Base-by-base conservation (phyloP, 2,888 invertebrate species). In the Drosophila ezoana region DNA sequence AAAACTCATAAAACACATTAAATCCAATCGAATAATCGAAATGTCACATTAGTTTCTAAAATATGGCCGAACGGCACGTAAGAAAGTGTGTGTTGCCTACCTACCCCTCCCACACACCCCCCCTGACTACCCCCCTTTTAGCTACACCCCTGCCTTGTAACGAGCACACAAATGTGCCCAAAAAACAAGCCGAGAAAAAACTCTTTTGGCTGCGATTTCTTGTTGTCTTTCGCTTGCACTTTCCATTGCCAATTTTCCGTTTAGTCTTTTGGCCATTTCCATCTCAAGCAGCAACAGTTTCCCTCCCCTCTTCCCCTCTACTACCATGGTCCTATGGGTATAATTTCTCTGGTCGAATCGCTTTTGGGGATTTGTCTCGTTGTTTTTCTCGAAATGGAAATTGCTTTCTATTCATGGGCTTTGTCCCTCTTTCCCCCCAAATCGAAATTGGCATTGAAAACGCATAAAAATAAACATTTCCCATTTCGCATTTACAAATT, bases 21-120 rank as follows among this genome's bases (percentile, higher is more conserved):
- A 91, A 91, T 91, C 92, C 91, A 91, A 92, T 91, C 90, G 92
- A 92, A 92, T 92, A 92, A 92, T 92, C 92, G 92, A 92, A 92
- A 92, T 92, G 92, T 92, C 92, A 91, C 92, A 92, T 92, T 92
- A 92, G 90, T 91, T 90, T 90, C 91, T 92, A 91, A 92, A 92
- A 92, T 92, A 92, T 92, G 89, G 87, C 88, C 86, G 60, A 20
- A 63, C 73, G 67, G 83, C 88, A 85, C 87, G 84, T 88, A 83
- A 79, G 72, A 69, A 75, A 76, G 8, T 28, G 28, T 28, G 8
- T 0, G 28, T 8, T 8, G 28, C 28, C 8, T 8, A 28, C 8
- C 40, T n/a, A 16, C 47, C 14, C 9, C 2, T n/a, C 16, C 45
- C 18, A 4, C 58, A 13, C 3, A n/a, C 14, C 1, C 10, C 1